phyloP scores from a whole-genome alignment of 2,113 vertebrate species.

The Struthidea cinerea region DNA sequence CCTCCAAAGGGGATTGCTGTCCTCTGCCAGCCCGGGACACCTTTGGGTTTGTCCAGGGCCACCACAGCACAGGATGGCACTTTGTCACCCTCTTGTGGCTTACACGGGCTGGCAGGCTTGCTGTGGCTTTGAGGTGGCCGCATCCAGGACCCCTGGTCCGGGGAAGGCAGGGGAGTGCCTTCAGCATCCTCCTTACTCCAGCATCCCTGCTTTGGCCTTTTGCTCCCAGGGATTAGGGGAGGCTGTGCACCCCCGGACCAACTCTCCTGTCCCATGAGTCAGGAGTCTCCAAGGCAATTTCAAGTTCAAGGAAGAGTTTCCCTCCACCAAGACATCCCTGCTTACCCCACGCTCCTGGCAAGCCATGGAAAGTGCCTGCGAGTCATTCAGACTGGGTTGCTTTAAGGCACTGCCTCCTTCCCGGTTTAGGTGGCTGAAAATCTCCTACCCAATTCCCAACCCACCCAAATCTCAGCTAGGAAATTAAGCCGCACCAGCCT shows the following conservation, averaged over 20 bases:
- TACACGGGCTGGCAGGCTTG: not conserved
- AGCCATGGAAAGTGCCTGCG: not conserved
- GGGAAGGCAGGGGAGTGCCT: not conserved
- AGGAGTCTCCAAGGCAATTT: not conserved
- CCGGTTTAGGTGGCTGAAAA: conserved; percentile 4
- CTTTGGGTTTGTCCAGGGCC: conserved; percentile 1
- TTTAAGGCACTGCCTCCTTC: not conserved
- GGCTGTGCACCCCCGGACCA: accelerated
- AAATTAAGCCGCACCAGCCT: conserved; percentile 53
- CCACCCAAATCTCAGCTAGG: conserved; percentile 36
- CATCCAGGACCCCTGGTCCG: not conserved
- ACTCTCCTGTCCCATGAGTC: not conserved
- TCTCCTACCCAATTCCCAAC: conserved; percentile 3
- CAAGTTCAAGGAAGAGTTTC: not conserved
- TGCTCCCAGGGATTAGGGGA: not conserved
- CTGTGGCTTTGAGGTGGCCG: not conserved
- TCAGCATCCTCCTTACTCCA: not conserved
- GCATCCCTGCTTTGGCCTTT: not conserved
- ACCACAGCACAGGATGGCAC: conserved; percentile 20
- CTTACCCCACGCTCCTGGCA: not conserved
- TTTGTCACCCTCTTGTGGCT: conserved; percentile 65
- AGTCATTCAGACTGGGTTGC: not conserved
- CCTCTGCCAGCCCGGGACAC: not conserved
- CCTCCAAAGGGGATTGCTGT: not conserved
- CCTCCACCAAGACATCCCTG: not conserved